These are phyloP conservation scores for Sclerodermus sp. DNA, from an alignment of 2,888 invertebrate species.

Conservation along the genomic window DNA sequence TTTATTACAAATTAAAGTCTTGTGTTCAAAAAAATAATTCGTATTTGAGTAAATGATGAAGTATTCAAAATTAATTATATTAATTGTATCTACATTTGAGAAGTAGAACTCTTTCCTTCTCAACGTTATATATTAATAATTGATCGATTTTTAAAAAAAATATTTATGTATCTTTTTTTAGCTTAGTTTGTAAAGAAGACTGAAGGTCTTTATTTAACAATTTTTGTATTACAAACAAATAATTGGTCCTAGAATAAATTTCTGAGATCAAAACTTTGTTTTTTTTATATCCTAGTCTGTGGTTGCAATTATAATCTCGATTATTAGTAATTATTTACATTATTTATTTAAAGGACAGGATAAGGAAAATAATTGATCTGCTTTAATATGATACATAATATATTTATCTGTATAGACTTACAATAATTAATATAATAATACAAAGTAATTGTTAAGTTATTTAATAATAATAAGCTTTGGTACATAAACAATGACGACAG, in stretches of 20 bases:
- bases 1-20: neutral
- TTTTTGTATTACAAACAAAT: conserved; percentile 30
- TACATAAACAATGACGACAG: conserved; percentile 54
- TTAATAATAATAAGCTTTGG: conserved; percentile 57
- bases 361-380: neutral
- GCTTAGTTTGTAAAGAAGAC: conserved; percentile 17
- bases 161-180: conserved; percentile 11
- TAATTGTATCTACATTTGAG: neutral
- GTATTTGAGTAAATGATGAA: neutral
- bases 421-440: conserved; percentile 53
- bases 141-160: conserved; percentile 1
- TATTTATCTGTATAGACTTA: conserved; percentile 51
- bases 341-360: neutral
- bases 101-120: no score
- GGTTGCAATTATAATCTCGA: neutral
- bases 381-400: conserved; percentile 47
- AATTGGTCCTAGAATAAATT: conserved; percentile 32
- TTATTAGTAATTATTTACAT: neutral
- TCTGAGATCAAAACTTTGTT: conserved; percentile 17
- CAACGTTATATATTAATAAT: no score
- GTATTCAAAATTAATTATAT: neutral
- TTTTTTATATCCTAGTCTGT: conserved; percentile 10
- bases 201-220: conserved; percentile 24
- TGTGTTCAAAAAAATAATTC: neutral
- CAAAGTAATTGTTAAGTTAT: conserved; percentile 55